These are phyloP conservation scores for Cordilura impudica DNA, from an alignment of 2,888 invertebrate species.

Conservation along the genomic window DNA sequence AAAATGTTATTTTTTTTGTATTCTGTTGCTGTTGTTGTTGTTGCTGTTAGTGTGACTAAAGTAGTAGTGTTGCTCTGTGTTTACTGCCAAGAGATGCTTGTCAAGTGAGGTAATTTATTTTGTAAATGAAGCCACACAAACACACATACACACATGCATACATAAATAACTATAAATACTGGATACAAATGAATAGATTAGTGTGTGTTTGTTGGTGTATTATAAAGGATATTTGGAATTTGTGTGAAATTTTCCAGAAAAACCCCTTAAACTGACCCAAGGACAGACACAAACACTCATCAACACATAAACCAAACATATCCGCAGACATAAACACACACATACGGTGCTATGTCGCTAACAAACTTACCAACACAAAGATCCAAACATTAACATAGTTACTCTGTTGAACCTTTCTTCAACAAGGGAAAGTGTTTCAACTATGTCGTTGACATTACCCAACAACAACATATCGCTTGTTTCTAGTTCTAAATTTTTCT, in stretches of 20 bases:
- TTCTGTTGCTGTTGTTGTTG: conserved; percentile 1
- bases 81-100: conserved; percentile 41
- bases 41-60: conserved; percentile 20
- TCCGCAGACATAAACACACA: conserved; percentile 7
- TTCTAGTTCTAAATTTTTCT: neutral
- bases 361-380: conserved; percentile 4
- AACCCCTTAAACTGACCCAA: conserved; percentile 50
- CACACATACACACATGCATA: neutral
- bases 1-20: conserved; percentile 68
- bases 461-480: conserved; percentile 23
- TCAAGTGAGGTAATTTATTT: conserved; percentile 73
- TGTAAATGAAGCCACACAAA: conserved; percentile 63
- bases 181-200: conserved; percentile 27
- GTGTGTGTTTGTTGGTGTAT: neutral
- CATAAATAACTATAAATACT: neutral
- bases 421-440: conserved; percentile 55
- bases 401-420: neutral
- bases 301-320: conserved; percentile 27
- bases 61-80: conserved; percentile 1
- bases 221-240: neutral
- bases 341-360: neutral
- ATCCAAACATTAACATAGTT: neutral
- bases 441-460: conserved; percentile 56
- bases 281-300: conserved; percentile 52
- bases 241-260: conserved; percentile 17